phyloP scores from a whole-genome alignment of 1,140 invertebrate genomes.

The Drosophila funebris region DNA sequence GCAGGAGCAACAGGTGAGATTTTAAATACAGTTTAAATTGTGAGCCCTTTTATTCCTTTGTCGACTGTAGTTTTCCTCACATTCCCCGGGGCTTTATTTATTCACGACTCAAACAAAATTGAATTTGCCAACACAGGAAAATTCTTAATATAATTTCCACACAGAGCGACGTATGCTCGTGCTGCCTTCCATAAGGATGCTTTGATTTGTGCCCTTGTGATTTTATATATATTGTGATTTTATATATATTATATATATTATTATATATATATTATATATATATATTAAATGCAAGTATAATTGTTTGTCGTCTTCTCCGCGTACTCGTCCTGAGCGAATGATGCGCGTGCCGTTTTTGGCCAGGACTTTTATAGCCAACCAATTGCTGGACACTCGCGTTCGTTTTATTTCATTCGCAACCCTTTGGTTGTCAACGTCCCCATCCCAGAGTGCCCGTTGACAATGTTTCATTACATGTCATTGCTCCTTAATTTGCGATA shows the following conservation, averaged over 20 bases:
- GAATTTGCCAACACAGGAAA: slow-evolving; percentile 24
- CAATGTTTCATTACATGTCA: slow-evolving; percentile 71
- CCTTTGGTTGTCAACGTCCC: slow-evolving; percentile 27
- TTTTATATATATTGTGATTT: neutral
- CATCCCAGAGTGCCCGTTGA: slow-evolving; percentile 8
- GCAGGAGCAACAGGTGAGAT: slow-evolving; percentile 6
- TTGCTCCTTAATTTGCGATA: slow-evolving; percentile 73
- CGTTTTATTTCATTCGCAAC: slow-evolving; percentile 15
- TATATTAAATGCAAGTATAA: slow-evolving; percentile 10
- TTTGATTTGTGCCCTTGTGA: slow-evolving; percentile 20
- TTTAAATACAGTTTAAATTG: slow-evolving; percentile 7
- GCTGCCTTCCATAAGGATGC: neutral
- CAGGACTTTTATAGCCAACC: slow-evolving; percentile 58
- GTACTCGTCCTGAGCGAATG: slow-evolving; percentile 56
- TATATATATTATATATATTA: too few species aligned
- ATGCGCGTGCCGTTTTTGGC: slow-evolving; percentile 32
- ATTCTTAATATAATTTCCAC: slow-evolving; percentile 8
- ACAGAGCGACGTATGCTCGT: neutral
- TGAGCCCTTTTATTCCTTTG: slow-evolving; percentile 12
- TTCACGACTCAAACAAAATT: slow-evolving; percentile 15
- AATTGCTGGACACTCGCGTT: neutral
- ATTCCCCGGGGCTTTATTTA: slow-evolving; percentile 18
- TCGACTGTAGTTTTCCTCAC: neutral
- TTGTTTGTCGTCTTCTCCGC: slow-evolving; percentile 25
- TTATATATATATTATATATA: too few species aligned